Base-by-base conservation (phyloP, 2,888 invertebrate genomes). In the Thecocarcelia acutangulata region DNA sequence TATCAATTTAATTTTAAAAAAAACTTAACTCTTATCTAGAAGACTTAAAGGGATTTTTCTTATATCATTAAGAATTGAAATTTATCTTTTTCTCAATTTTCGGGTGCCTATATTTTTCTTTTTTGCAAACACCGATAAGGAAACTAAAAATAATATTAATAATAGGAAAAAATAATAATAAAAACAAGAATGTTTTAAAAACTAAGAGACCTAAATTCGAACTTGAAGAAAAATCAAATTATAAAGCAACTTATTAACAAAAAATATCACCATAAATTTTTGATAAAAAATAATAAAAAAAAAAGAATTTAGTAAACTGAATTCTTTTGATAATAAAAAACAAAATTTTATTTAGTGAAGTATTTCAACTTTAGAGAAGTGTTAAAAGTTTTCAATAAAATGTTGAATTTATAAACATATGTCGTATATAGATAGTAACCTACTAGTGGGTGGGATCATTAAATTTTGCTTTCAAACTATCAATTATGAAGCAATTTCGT, bases 21-120 rank as follows among this genome's bases (percentile, higher is more conserved):
- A 40, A 1, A 40, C 40, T 58, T 48, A 66, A 56, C 28, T 24
- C 54, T 54, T 56, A 74, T 46, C 33, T 37, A 73, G 48, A 64
- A 74, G 64, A 74, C 54, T 64, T 64, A 46, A 73, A 63, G 37
- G 54, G 54, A 21, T 63, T 63, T 54, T 63, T 44, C 15, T 61
- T 54, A 11, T 17, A 44, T 19, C 13, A 44, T 13, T 44, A 54
- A 66, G 37, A 40, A 19, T 21, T 54, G 13, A 24, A 44, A 1
- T 40, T 52, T 54, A 1, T 40, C 50, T 3, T 0, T 50, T 40
- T 52, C 28, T 42, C 17, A 72, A 72, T 61, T 48, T 37, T 70
- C 50, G 48, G 59, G 59, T 59, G 59, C 48, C 58, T 59, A 48
- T 33, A 4, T 15, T 59, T 48, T 70, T 50, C 17, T 13, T 61